Conservation (phyloP, 2,113 vertebrate genomes). For the Zapornia atra region DNA sequence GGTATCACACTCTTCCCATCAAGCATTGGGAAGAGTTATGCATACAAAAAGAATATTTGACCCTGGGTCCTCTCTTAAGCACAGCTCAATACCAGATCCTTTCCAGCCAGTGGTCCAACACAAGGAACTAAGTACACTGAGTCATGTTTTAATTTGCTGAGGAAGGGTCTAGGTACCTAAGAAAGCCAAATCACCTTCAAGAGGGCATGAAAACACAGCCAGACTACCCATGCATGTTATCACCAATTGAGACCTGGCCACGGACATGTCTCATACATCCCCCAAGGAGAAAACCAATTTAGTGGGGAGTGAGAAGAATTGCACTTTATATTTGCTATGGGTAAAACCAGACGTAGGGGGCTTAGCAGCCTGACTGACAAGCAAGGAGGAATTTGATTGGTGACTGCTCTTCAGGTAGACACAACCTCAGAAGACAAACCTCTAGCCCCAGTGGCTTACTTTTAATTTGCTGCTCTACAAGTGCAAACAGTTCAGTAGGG, state of each 20-base stretch:
- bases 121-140: background rate
- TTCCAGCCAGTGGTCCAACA: background rate
- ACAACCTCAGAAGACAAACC: background rate
- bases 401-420: background rate
- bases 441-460: background rate
- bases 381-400: background rate
- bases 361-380: background rate
- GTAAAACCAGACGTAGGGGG: background rate
- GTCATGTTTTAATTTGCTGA: background rate
- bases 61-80: background rate
- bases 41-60: background rate
- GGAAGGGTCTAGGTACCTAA: background rate
- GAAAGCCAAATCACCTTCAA: background rate
- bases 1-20: background rate
- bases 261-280: background rate
- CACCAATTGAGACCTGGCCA: background rate
- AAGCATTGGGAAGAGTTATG: background rate
- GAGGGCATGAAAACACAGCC: background rate
- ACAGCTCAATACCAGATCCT: background rate
- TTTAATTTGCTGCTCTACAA: background rate
- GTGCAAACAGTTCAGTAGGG: background rate
- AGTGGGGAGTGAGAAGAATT: background rate
- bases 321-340: background rate
- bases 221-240: background rate
- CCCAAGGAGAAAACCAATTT: background rate